Conservation (phyloP, 2,888 invertebrate genomes). For the Entomobrya proxima region DNA sequence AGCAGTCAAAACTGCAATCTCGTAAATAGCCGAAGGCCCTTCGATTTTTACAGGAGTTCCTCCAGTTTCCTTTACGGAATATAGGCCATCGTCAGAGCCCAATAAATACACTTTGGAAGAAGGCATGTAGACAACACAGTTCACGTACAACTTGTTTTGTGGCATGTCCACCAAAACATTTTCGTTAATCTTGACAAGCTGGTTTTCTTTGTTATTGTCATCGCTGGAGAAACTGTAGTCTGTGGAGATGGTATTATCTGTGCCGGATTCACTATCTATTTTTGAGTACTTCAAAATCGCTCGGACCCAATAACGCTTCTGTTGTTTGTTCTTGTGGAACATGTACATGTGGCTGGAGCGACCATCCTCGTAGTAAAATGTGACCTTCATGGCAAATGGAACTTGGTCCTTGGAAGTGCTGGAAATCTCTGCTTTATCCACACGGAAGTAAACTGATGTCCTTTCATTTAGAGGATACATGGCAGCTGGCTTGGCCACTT, state of each 20-base stretch:
- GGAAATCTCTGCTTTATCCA: background rate
- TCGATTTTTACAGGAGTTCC: constrained; percentile 77
- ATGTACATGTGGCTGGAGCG: background rate
- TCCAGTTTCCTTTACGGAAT: constrained; percentile 78
- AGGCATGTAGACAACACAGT: constrained; percentile 63
- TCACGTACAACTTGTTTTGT: constrained; percentile 60
- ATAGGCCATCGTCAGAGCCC: constrained; percentile 82
- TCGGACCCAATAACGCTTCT: constrained; percentile 42
- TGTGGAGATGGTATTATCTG: background rate
- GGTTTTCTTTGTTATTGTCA: constrained; percentile 46
- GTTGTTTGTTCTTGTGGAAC: constrained; percentile 4
- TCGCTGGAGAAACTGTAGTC: constrained; percentile 19
- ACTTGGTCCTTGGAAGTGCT: background rate
- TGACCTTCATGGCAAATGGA: constrained; percentile 44
- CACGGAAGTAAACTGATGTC: constrained; percentile 26
- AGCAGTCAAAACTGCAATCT: constrained; percentile 81
- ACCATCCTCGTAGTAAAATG: background rate
- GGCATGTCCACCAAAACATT: background rate
- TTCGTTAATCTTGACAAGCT: background rate
- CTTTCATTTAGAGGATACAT: constrained; percentile 47
- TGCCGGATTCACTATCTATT: background rate
- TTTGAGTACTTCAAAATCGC: constrained; percentile 13
- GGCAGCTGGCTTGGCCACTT: background rate
- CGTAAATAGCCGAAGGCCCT: constrained; percentile 82
- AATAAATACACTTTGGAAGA: constrained; percentile 77